Evolutionary conservation across 2,888 invertebrate genomes (phyloP).

Genomic region (Chrysodeixis includens): DNA sequence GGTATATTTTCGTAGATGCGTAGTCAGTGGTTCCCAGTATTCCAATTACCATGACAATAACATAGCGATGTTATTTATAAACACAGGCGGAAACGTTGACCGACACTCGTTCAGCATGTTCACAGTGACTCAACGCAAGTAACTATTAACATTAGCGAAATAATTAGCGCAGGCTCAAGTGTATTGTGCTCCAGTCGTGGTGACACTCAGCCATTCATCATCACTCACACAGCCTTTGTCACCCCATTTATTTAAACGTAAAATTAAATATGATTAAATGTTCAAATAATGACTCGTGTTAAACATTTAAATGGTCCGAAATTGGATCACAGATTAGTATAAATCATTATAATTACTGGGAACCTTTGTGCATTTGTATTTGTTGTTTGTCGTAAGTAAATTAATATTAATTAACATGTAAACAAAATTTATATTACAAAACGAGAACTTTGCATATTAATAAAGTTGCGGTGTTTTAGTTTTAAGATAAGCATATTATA

Average conservation of each 20-base stretch:
- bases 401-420: neutral
- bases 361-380: neutral
- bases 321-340: neutral
- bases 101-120: neutral
- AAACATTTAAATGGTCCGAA: neutral
- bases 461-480: too few species aligned
- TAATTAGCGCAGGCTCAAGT: neutral
- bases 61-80: neutral
- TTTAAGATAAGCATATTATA: too few species aligned
- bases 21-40: neutral
- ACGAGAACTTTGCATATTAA: too few species aligned
- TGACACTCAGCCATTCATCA: conserved; percentile 4
- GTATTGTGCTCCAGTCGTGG: neutral
- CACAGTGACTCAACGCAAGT: neutral
- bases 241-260: neutral
- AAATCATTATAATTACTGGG: neutral
- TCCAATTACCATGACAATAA: conserved; percentile 1
- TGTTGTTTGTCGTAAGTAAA: neutral
- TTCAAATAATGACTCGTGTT: conserved; percentile 1
- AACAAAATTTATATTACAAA: neutral
- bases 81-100: neutral
- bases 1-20: conserved; percentile 1
- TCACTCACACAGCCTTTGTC: neutral
- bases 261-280: neutral
- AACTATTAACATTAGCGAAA: neutral